phyloP scores from a whole-genome alignment of 2,113 vertebrate species.

The Vimba vimba region DNA sequence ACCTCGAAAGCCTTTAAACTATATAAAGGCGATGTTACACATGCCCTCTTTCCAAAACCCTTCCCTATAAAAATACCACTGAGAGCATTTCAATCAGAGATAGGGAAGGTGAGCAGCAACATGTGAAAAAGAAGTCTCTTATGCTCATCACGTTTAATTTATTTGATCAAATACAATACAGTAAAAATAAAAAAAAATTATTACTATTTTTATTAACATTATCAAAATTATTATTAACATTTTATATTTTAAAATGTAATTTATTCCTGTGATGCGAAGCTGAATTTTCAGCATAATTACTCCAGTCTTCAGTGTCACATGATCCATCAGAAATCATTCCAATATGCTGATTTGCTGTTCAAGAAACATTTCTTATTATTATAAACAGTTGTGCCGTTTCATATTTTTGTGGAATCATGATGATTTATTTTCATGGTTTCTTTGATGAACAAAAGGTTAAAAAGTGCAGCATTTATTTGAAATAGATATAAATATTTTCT shows the following conservation, averaged over 20 bases:
- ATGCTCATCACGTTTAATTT: neutral
- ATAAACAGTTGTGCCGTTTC: neutral
- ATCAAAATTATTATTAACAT: neutral
- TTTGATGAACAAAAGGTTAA: neutral
- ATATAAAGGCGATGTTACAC: neutral
- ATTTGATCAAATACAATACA: neutral
- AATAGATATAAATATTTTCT: no score
- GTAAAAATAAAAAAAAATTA: no score
- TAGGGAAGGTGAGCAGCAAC: neutral
- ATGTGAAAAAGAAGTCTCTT: neutral
- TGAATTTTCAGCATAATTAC: neutral
- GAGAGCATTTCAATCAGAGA: neutral
- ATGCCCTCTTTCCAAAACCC: neutral
- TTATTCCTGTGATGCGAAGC: neutral
- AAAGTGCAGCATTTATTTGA: no score
- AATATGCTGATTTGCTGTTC: neutral
- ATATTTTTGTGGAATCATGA: neutral
- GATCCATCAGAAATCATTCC: neutral
- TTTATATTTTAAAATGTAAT: neutral
- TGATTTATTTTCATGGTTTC: neutral
- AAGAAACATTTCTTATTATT: neutral
- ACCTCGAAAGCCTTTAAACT: neutral
- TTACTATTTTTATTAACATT: no score
- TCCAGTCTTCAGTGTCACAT: neutral
- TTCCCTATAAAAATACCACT: neutral